Evolutionary conservation across 2,888 invertebrate species (phyloP), one percentile per base, ranked within the genome.

Genomic region (Serrognathus titanus): DNA sequence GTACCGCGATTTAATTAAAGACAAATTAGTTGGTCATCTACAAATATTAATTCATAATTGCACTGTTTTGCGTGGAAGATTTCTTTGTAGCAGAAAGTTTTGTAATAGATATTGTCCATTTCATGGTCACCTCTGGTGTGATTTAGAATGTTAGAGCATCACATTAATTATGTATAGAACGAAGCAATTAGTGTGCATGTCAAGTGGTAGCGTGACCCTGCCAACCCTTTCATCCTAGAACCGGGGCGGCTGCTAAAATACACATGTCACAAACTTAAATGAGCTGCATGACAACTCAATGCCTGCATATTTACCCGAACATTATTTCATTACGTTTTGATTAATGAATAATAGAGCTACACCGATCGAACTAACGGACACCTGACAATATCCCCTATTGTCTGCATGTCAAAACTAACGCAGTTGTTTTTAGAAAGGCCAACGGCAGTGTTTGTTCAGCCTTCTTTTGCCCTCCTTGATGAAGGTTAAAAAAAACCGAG

Each of bases 181-280:
- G 61, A 62, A 63, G 66, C 68, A 70, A 70, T 71, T 69, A 70
- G 66, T 62, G 67, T 67, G 67, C 68, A 69, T 70, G 69, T 69
- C 64, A 59, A 66, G 66, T 64, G 66, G 58, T 66, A 63, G 66
- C 66, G 66, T 67, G 70, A 69, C 69, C 68, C 65, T 63, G 62
- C 60, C 50, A 62, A 58, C 60, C 64, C 60, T 63, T 68, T 64
- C 64, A 63, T 52, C 58, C 62, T 61, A 49, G 48, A 62, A 59
- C 60, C 60, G 53, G 54, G 55, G 59, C 49, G 64, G 64, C 61
- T 61, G 53, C 66, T 65, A 67, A 69, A 69, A 54, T 58, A 60
- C 60, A 70, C 70, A 69, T 68, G 70, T 68, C 67, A 69, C 63
- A 66, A 69, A 68, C 66, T 69, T 70, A 68, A 69, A 70, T 70